A percentile compares a stretch with the other conserved stretches of the same genome.
Evolutionary conservation across 92 coral and sea anemone genomes (phyloP).

Genomic region (Heliopora coerulea): DNA sequence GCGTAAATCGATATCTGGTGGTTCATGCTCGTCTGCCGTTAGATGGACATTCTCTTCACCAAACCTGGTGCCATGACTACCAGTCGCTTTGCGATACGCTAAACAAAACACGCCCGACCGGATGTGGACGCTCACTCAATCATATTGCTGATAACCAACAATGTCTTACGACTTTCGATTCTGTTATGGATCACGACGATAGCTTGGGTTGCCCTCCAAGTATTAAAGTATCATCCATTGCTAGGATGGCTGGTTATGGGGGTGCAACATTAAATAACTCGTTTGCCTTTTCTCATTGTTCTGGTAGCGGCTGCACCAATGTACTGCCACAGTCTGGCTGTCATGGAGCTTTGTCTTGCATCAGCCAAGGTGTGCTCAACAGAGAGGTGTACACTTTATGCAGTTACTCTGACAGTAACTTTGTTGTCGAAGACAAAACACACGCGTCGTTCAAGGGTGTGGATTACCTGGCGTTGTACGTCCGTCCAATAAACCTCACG

Average conservation of each 20-base stretch:
- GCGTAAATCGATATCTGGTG: slow-evolving; percentile 26
- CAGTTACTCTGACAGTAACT: slow-evolving; percentile 44
- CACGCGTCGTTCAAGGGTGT: neutral
- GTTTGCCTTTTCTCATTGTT: slow-evolving; percentile 51
- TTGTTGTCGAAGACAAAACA: slow-evolving; percentile 44
- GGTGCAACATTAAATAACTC: slow-evolving; percentile 34
- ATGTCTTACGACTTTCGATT: slow-evolving; percentile 51
- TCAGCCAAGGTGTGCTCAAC: slow-evolving; percentile 19
- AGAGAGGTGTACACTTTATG: slow-evolving; percentile 51
- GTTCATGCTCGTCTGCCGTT: slow-evolving; percentile 45
- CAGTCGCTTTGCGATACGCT: slow-evolving; percentile 40
- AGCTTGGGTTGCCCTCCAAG: slow-evolving; percentile 57
- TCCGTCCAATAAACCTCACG: slow-evolving; percentile 30
- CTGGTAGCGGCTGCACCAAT: slow-evolving; percentile 31
- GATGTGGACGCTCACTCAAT: slow-evolving; percentile 47
- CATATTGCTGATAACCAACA: slow-evolving; percentile 29
- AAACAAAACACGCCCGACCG: slow-evolving; percentile 47
- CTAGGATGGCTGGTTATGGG: slow-evolving; percentile 40
- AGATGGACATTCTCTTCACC: slow-evolving; percentile 40
- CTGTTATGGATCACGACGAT: slow-evolving; percentile 38
- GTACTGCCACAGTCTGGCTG: slow-evolving; percentile 36
- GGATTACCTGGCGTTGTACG: slow-evolving; percentile 23
- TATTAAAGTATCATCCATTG: slow-evolving; percentile 32
- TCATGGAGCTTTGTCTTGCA: slow-evolving; percentile 38
- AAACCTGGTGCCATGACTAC: slow-evolving; percentile 62